Conservation (phyloP, 2,797 vertebrate genomes). For the Onychomys torridus region DNA sequence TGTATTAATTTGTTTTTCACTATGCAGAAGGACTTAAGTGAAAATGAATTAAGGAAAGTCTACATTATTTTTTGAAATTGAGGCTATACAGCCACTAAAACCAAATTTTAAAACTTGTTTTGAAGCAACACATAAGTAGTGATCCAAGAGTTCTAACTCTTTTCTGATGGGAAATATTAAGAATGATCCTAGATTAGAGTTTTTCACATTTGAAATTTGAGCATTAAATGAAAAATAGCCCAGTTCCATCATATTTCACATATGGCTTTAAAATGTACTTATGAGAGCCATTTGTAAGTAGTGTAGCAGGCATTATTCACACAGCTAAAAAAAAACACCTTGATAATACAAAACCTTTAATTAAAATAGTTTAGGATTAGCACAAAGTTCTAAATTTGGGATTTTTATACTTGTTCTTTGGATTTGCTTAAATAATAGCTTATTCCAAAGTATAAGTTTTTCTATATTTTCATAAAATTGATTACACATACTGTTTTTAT, state of each 20-base stretch:
- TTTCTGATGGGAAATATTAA: background rate
- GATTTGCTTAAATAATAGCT: background rate
- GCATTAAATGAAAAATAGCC: background rate
- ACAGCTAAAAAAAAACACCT: background rate
- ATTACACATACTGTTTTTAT: constrained; percentile 24
- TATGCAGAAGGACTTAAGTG: background rate
- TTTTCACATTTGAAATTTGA: background rate
- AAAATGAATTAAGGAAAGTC: background rate
- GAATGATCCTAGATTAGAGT: background rate
- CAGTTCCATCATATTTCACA: background rate
- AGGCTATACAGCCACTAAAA: background rate
- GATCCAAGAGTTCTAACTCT: background rate
- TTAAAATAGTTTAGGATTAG: background rate
- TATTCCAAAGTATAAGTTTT: background rate
- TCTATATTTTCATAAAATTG: background rate
- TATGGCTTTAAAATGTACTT: background rate
- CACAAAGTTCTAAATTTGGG: background rate
- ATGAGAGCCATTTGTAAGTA: constrained; percentile 36
- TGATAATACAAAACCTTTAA: background rate
- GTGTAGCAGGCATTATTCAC: background rate
- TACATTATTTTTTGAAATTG: background rate
- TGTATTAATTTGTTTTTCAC: background rate
- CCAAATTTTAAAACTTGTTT: background rate
- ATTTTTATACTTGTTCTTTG: constrained; percentile 48
- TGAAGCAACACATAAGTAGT: background rate